Conservation (phyloP, 2,888 invertebrate species). For the Mythimna lalbum region DNA sequence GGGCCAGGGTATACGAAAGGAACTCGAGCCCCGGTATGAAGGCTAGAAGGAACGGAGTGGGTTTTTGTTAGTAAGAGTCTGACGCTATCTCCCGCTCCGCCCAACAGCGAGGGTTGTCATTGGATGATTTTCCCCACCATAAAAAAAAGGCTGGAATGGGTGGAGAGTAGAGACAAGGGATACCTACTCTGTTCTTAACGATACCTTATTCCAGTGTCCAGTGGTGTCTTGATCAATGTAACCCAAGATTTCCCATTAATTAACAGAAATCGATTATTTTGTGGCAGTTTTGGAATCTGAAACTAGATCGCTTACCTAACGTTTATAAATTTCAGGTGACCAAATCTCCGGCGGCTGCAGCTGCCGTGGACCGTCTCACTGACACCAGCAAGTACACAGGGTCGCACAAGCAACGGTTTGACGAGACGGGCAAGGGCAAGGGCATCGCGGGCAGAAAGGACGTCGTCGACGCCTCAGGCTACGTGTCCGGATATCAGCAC, state of each 20-base stretch:
- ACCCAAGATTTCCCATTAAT: no score
- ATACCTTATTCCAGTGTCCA: neutral
- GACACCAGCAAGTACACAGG: conserved; percentile 97
- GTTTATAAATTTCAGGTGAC: conserved; percentile 75
- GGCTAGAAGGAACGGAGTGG: no score
- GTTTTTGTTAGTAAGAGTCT: no score
- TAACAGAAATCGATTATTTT: no score
- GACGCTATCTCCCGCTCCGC: no score
- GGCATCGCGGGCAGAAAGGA: conserved; percentile 96
- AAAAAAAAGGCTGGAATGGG: neutral
- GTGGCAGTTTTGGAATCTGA: neutral
- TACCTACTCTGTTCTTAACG: neutral
- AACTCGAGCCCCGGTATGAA: no score
- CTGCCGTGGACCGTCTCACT: conserved; percentile 94
- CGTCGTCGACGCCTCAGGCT: conserved; percentile 93
- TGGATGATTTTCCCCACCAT: no score
- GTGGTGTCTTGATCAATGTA: neutral
- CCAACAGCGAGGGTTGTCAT: no score
- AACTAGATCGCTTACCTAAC: neutral
- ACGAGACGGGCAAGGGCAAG: conserved; percentile 95
- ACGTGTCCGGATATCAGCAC: conserved; percentile 96
- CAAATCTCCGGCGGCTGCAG: conserved; percentile 87
- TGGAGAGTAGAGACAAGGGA: neutral
- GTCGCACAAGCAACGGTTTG: conserved; percentile 96
- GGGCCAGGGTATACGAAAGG: no score